Base-by-base conservation (phyloP, 2,797 vertebrate genomes). In the Crocidura indochinensis region DNA sequence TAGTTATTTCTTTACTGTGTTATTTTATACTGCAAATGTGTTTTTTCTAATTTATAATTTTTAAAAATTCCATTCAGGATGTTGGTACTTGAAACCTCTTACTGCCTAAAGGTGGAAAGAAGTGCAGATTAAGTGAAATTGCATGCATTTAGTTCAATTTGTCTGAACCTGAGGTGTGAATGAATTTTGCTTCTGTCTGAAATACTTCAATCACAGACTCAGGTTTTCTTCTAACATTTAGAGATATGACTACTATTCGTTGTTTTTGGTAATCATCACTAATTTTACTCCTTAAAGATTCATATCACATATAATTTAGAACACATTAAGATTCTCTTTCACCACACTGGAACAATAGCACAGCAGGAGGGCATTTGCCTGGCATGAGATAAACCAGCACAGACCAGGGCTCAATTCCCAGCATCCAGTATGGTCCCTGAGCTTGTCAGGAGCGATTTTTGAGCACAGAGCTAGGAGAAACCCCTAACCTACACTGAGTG, bases 111-210 rank as follows among this genome's bases (percentile, higher is more conserved):
- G 24, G 4, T 67, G 38, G 15, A 44, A 81, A 64, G 46, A 47
- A 67, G 31, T 53, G 19, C 75, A 9, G 0, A 3, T 85, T 46
- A 6, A 2, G 4, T 56, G 22, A 94, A 92, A 65, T 14, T 14
- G 51, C 49, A 2, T 67, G 15, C 56, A 1, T 67, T 85, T 65
- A 53, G 79, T 65, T 27, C 31, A 53, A 79, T 47, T 38, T 65
- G 5, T 69, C 14, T 56, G 38, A 68, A 15, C 20, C 8, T 46
- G 11, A 24, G 10, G 22, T 78, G 11, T 87, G n/a, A 68, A 7
- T 31, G 78, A n/a, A 69, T 29, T 26, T 84, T 38, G 38, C 38
- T 38, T 93, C 22, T 75, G 22, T 86, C 22, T 65, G 47, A 91
- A 81, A 92, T 71, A 14, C 51, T 17, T 53, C 51, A 53, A n/a